A percentile compares a stretch with the other conserved stretches of the same genome.
phyloP scores from a whole-genome alignment of 2,113 vertebrate genomes.

The Cochlearius cochlearius region DNA sequence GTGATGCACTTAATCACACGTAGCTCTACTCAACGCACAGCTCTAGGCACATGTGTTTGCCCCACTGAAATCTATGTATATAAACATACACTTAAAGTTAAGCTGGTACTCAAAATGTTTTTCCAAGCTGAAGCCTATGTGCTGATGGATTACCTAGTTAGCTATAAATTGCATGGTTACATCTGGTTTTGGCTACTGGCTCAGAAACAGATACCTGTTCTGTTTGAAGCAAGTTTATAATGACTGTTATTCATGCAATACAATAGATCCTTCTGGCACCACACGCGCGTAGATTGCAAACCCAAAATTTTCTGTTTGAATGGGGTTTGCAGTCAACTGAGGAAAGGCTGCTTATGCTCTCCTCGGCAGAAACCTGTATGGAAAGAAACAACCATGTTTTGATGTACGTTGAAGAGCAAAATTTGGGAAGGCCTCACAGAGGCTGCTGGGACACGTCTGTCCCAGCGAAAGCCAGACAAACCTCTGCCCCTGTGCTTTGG shows the following conservation, averaged over 20 bases:
- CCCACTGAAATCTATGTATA: neutral
- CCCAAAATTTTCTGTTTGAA: neutral
- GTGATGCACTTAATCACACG: neutral
- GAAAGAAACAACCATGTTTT: neutral
- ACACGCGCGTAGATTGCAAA: rapidly evolving
- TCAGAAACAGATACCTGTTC: neutral
- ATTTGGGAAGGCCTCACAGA: neutral
- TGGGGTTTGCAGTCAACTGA: neutral
- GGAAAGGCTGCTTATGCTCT: neutral
- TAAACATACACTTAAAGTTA: neutral
- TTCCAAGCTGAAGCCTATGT: neutral
- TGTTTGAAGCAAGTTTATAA: neutral
- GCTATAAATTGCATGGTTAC: neutral
- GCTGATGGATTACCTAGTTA: neutral
- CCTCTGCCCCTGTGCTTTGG: neutral
- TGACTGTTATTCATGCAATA: neutral
- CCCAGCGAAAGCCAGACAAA: neutral
- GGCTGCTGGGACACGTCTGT: rapidly evolving
- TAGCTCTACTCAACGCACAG: neutral
- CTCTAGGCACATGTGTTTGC: neutral
- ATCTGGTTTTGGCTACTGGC: neutral
- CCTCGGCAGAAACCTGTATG: neutral
- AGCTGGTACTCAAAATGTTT: neutral
- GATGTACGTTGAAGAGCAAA: neutral
- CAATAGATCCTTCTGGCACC: neutral